Evolutionary conservation across 2,797 vertebrate species (phyloP).

Genomic region (Esox lucius): DNA sequence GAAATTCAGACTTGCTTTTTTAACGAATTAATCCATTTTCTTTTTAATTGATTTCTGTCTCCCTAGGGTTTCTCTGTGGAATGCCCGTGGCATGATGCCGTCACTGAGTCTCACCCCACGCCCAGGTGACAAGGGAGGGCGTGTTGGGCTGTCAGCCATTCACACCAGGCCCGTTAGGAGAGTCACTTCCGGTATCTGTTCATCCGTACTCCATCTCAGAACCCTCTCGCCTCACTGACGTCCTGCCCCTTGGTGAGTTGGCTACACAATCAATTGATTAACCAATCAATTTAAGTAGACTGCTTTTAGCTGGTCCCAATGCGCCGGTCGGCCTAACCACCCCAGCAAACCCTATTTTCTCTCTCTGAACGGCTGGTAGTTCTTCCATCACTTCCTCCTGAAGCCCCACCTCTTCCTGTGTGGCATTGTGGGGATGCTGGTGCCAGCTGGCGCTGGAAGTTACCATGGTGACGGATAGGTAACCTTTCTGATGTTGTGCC

Average conservation of each 20-base stretch:
- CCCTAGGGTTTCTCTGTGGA: conserved; percentile 57
- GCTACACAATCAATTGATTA: neutral
- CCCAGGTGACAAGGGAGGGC: conserved; percentile 68
- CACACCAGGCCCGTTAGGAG: conserved; percentile 60
- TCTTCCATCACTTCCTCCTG: conserved; percentile 28
- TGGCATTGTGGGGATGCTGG: conserved; percentile 67
- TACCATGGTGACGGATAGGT: conserved; percentile 71
- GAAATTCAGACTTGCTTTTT: too few relatives aligned
- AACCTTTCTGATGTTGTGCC: conserved; percentile 71
- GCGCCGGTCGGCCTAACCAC: neutral
- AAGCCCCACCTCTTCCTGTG: conserved; percentile 42
- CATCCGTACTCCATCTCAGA: conserved; percentile 47
- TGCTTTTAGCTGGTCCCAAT: neutral
- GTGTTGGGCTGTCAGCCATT: conserved; percentile 63
- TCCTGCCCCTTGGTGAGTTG: conserved; percentile 48
- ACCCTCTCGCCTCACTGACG: conserved; percentile 66
- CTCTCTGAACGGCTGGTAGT: conserved; percentile 1
- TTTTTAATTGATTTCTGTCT: conserved; percentile 2
- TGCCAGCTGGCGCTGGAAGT: conserved; percentile 54
- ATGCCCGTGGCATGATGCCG: conserved; percentile 74
- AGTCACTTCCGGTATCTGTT: conserved; percentile 50
- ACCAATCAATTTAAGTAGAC: neutral
- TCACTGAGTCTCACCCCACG: conserved; percentile 48
- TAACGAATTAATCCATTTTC: too few relatives aligned
- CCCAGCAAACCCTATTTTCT: neutral